Evolutionary conservation across 2,888 invertebrate genomes (phyloP), one percentile per base, ranked within the genome.

Genomic region (Athrips mouffetella): DNA sequence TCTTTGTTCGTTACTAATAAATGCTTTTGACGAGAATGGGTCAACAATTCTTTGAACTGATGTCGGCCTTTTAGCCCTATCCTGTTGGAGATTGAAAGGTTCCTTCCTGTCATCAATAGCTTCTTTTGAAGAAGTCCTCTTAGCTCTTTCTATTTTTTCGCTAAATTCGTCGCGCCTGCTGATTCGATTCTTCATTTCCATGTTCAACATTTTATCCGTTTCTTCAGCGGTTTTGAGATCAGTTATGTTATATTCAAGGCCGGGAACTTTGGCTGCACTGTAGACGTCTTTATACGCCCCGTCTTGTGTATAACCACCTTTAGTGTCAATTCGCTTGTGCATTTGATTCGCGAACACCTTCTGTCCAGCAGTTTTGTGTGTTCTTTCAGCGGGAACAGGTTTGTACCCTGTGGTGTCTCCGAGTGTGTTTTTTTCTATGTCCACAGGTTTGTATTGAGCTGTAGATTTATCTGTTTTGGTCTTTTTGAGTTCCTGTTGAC

Each of bases 201-300:
- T 59, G 53, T 88, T 88, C 29, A 88, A 58, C 74, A 87, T 76
- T 63, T 81, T 85, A 46, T 87, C 88, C 2, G 86, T 88, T 80
- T 88, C 87, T 57, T 88, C 88, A 20, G 86, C 87, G 33, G 78
- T 69, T 80, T 86, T 89, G 77, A 88, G 84, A 81, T 89, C 89
- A 67, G 85, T 79, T 48, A 86, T 82, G 41, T 76, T 80, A 56
- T 86, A 88, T 69, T 89, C 89, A n/a, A 81, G 71, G 44, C 83
- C 82, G 23, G 84, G 63, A 1, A 85, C 80, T 75, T 88, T 88
- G 31, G 80, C 82, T 48, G 84, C 83, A 53, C 82, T 86, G 59
- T 85, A 87, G 0, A 84, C 81, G 49, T 88, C 89, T 74, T 87
- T 88, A 53, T 87, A 84, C 1, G 84, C 81, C 29, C 80, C 76